Evolutionary conservation across 2,113 vertebrate genomes (phyloP).

Genomic region (Poicephalus meyeri): DNA sequence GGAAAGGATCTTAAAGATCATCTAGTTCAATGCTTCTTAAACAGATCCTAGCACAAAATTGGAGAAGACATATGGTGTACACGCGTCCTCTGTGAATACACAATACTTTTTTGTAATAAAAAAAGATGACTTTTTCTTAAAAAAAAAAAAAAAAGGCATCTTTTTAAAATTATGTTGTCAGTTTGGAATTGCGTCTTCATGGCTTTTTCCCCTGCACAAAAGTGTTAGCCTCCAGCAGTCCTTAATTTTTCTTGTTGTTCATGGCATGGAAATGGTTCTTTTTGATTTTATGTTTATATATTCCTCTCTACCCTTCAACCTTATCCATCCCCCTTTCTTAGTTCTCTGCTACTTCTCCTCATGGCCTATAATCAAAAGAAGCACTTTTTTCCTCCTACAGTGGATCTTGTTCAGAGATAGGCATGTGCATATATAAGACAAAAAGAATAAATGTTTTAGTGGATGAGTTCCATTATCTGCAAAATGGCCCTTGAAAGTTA

Average conservation of each 20-base stretch:
- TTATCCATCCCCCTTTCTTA: not conserved
- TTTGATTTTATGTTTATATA: not conserved
- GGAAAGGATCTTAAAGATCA: not conserved
- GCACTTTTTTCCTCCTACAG: not conserved
- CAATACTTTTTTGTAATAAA: not conserved
- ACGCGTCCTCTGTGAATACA: not conserved
- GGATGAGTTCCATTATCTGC: conserved; percentile 43
- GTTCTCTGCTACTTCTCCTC: not conserved
- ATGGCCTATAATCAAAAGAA: not conserved
- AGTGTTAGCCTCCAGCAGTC: not conserved
- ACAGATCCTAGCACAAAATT: not conserved
- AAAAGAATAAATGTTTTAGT: conserved; percentile 21
- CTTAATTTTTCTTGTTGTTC: not conserved
- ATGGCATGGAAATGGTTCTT: not conserved
- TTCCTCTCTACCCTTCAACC: not conserved
- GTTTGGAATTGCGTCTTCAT: not conserved
- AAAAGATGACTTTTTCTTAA: rapidly evolving
- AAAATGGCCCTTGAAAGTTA: conserved; percentile 59
- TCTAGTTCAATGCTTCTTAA: not conserved
- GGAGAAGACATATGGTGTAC: rapidly evolving
- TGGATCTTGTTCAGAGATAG: not conserved
- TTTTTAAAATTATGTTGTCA: not conserved
- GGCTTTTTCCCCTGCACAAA: not conserved
- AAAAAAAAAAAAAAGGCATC: not conserved
- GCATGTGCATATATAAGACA: not conserved